These are phyloP conservation scores for Camelus dromedarius DNA, from an alignment of 2,113 vertebrate species.

Conservation along the genomic window DNA sequence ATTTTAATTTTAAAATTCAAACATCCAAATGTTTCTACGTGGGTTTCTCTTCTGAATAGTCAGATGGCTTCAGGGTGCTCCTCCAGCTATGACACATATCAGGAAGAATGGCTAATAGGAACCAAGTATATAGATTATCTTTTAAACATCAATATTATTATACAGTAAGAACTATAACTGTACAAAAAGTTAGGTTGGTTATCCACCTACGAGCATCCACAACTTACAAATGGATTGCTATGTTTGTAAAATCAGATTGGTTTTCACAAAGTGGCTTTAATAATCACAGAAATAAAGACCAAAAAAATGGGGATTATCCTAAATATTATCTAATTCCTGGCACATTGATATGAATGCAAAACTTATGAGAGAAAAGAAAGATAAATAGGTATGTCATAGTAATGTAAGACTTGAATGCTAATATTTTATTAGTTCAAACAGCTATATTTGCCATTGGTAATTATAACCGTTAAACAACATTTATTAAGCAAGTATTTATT, in stretches of 20 bases:
- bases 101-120: background rate
- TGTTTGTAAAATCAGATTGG: background rate
- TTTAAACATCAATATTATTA: background rate
- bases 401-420: background rate
- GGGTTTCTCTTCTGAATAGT: constrained; percentile 34
- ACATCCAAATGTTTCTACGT: background rate
- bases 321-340: background rate
- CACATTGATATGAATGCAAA: background rate
- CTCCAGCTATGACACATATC: background rate
- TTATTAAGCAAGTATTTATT: constrained; percentile 23
- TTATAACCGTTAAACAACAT: background rate
- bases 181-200: background rate
- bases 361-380: background rate
- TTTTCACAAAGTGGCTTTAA: constrained; percentile 45
- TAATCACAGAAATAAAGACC: constrained; percentile 10
- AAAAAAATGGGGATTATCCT: constrained; percentile 11
- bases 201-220: background rate
- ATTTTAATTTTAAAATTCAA: constrained; percentile 48
- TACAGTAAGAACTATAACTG: background rate
- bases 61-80: background rate
- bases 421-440: background rate
- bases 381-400: background rate
- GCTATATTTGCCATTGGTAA: constrained; percentile 11
- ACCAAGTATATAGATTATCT: background rate
- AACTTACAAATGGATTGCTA: background rate